phyloP scores from a whole-genome alignment of 1,140 invertebrate genomes.

The Trachymyrmex septentrionalis region DNA sequence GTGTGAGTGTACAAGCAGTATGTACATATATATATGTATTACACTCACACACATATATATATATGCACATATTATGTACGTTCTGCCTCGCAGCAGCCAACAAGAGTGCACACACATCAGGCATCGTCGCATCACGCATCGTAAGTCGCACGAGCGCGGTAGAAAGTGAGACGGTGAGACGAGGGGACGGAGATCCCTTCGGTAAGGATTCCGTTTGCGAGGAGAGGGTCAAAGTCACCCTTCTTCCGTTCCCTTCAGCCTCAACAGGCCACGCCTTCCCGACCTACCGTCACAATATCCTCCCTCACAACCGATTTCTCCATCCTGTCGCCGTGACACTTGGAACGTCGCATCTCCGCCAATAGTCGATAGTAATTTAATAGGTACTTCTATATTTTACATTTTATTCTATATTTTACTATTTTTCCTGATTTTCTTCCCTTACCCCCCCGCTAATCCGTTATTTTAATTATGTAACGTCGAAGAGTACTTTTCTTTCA shows the following conservation, averaged over 20 bases:
- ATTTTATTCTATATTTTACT: too few relatives aligned
- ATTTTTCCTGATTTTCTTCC: constrained; percentile 9
- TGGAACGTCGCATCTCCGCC: constrained; percentile 49
- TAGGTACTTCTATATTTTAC: constrained; percentile 61
- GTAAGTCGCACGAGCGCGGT: constrained; percentile 73
- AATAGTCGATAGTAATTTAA: constrained; percentile 78
- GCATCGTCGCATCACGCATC: constrained; percentile 77
- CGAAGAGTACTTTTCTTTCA: background rate
- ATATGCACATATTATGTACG: constrained; percentile 44
- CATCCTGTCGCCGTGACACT: constrained; percentile 52
- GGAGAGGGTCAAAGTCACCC: constrained; percentile 72
- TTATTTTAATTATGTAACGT: constrained; percentile 18
- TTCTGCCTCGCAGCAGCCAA: constrained; percentile 54
- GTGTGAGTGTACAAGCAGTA: background rate
- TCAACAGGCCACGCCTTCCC: constrained; percentile 76
- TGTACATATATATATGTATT: too few relatives aligned
- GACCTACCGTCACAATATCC: constrained; percentile 70
- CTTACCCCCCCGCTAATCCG: background rate
- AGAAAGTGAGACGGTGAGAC: constrained; percentile 65
- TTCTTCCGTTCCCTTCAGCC: constrained; percentile 70
- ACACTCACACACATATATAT: background rate
- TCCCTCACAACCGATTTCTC: constrained; percentile 48
- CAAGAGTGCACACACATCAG: constrained; percentile 72
- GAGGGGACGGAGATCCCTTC: constrained; percentile 52
- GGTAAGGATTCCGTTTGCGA: constrained; percentile 68